Base-by-base conservation (phyloP, 2,888 invertebrate species). In the Caenorhabditis sinica region DNA sequence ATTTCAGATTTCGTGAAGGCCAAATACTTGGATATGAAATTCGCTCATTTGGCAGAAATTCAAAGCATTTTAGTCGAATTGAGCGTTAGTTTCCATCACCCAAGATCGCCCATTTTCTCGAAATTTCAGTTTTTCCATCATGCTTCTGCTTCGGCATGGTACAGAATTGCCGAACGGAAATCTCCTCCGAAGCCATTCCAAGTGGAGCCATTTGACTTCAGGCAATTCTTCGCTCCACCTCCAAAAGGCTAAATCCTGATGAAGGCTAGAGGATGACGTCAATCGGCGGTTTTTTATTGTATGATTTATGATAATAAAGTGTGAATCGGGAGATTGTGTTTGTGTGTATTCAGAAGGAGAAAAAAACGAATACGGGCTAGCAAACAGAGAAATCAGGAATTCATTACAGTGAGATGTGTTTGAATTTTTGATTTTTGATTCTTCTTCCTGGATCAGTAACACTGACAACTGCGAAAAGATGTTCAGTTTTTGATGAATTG, bases 281-380 rank as follows among this genome's bases (percentile, higher is more conserved):
- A 69, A 6, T 40, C 15, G 0, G 33, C 15, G 0, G 33, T 56
- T 56, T 56, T 30, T 66, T 11, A 33, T 45, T 45, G 45, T 49
- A 49, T 56, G 23, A 49, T 66, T 75, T 75, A 75, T 75, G 65
- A 66, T 75, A 75, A 75, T 75, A 58, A 66, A 66, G 45, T 45
- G 75, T 28, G 63, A 65, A 43, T 72, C 30, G 53, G 11, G 63
- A 43, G 9, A 15, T 33, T 8, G 33, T 33, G n/a, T n/a, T n/a
- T n/a, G 25, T 36, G 51, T 56, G 69, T 40, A 28, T 56, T 40
- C 56, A 56, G 56, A 40, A 40, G 40, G 56, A 15, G 3, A 23
- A 43, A 63, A n/a, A n/a, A n/a, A n/a, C 36, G 20, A 20, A 40
- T 13, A 40, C 1, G 40, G 13, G 40, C 40, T 17, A 49, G 49